Base-by-base conservation (phyloP, 1,140 invertebrate species). In the Helicoverpa armigera region DNA sequence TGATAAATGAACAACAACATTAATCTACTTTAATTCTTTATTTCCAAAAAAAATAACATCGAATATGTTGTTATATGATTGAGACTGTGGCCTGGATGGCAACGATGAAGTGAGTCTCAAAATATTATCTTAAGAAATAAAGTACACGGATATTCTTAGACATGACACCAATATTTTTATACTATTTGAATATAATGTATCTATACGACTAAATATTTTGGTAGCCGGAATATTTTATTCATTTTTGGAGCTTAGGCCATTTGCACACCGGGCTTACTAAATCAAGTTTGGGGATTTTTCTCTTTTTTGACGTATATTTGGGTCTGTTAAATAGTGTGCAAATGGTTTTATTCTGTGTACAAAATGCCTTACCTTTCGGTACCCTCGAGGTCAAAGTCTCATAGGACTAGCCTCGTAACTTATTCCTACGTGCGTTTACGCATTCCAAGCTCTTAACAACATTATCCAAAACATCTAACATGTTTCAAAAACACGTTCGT, bases 41-140 rank as follows among this genome's bases (percentile, higher is more conserved):
- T 73, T 73, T 73, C 51, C 67, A 53, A 73, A 73, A 43, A n/a
- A 73, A 58, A 16, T 73, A 56, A 73, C 70, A 73, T 73, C 70
- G 35, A 73, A 43, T 73, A 58, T 35, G 23, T 73, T 73, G 67
- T 70, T 70, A 70, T 50, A 70, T 70, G 67, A 67, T 70, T n/a
- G 18, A 70, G 67, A 70, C 65, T 51, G 51, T 69, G 65, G 65
- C 67, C 67, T 53, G 12, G 18, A 53, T 70, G 67, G 67, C 67
- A 70, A 18, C 43, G n/a, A 67, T 5, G 43, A 50, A n/a, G 12
- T 5, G 10, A 48, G 43, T 67, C 31, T 67, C 60, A 63, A 29
- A 14, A 23, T 23, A 23, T 35, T 29, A 35, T 63, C 35, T 50
- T 67, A 67, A n/a, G 43, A 67, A 48, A 9, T 67, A 67, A 60